Percentiles rank a stretch among this genome's conserved stretches.
These are phyloP conservation scores for Macaria notata DNA, from an alignment of 2,888 invertebrate genomes.

Conservation along the genomic window DNA sequence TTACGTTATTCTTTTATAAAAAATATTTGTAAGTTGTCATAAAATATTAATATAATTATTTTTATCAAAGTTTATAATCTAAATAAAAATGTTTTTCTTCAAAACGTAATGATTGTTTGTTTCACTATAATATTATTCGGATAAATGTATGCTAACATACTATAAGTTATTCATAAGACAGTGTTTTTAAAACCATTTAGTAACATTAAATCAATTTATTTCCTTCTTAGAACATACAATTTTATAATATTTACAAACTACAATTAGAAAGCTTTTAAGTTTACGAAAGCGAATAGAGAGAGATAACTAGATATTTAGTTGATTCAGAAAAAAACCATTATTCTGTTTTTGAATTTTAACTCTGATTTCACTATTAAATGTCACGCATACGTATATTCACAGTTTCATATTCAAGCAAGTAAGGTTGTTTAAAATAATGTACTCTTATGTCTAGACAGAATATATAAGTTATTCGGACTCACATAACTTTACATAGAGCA, in stretches of 20 bases:
- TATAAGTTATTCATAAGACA: too few relatives aligned
- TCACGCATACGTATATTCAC: too few relatives aligned
- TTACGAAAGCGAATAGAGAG: conserved; percentile 52
- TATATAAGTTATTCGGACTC: neutral
- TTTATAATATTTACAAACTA: conserved; percentile 42
- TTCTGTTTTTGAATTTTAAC: too few relatives aligned
- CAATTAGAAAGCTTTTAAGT: conserved; percentile 55
- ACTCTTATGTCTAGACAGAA: too few relatives aligned
- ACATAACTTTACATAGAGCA: neutral
- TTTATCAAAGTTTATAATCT: conserved; percentile 84
- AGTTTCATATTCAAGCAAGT: too few relatives aligned
- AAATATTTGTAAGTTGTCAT: conserved; percentile 82
- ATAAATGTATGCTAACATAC: too few relatives aligned
- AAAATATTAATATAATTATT: conserved; percentile 83
- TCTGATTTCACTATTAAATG: too few relatives aligned
- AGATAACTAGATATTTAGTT: conserved; percentile 30
- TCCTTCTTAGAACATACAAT: conserved; percentile 26
- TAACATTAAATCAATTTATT: conserved; percentile 29
- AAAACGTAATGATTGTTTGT: conserved; percentile 63
- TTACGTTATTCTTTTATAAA: conserved; percentile 83
- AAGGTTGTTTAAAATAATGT: too few relatives aligned
- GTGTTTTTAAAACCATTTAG: neutral
- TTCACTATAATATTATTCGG: neutral
- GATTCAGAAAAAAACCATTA: neutral
- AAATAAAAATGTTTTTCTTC: conserved; percentile 83